phyloP scores from a whole-genome alignment of 2,797 vertebrate species.

The Phoeniculus purpureus region DNA sequence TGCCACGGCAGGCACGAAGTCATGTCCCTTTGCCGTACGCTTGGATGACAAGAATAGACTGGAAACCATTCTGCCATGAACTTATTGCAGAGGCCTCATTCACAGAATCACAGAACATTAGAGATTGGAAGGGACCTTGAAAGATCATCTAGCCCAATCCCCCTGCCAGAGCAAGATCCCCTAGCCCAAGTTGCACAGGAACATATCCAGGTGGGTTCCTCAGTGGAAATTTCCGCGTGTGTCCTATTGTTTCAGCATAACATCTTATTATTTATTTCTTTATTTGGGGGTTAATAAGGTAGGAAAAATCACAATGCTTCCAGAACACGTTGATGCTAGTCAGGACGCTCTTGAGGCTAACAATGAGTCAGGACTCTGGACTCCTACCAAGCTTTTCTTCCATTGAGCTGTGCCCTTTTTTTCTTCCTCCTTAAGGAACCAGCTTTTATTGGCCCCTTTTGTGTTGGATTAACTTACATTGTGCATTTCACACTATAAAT shows the following conservation, averaged over 20 bases:
- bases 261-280: slow-evolving; percentile 62
- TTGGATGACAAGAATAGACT: not conserved
- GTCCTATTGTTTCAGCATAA: slow-evolving; percentile 62
- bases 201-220: not conserved
- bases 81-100: not conserved
- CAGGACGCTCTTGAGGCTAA: slow-evolving; percentile 70
- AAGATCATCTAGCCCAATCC: no score
- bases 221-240: slow-evolving; percentile 49
- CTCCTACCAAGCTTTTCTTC: slow-evolving; percentile 70
- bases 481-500: slow-evolving; percentile 70
- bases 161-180: no score
- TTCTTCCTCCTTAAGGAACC: slow-evolving; percentile 64
- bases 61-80: slow-evolving; percentile 24
- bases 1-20: not conserved
- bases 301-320: slow-evolving; percentile 68
- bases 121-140: no score
- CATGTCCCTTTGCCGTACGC: not conserved
- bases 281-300: slow-evolving; percentile 39
- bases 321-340: slow-evolving; percentile 75
- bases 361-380: slow-evolving; percentile 77
- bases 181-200: no score
- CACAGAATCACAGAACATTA: no score
- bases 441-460: slow-evolving; percentile 74
- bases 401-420: slow-evolving; percentile 66
- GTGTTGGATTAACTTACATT: slow-evolving; percentile 78